These are phyloP conservation scores for Porites rus DNA, from an alignment of 92 coral and sea anemone genomes.

Conservation along the genomic window DNA sequence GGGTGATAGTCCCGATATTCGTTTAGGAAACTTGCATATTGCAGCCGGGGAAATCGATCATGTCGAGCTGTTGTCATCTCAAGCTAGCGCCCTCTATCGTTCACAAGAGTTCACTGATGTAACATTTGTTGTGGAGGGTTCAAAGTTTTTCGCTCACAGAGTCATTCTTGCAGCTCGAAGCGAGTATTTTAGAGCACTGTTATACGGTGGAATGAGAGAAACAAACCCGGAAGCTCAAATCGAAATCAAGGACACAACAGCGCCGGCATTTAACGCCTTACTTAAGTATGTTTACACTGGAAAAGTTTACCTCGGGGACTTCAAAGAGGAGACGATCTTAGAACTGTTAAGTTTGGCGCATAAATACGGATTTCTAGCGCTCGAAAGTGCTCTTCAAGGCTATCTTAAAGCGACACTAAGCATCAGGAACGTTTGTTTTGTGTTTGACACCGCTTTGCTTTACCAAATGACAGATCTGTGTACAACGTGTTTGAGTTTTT, in stretches of 20 bases:
- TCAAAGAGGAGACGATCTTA: slow-evolving; percentile 82
- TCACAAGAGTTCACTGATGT: slow-evolving; percentile 94
- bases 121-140: slow-evolving; percentile 88
- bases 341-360: slow-evolving; percentile 94
- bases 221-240: slow-evolving; percentile 92
- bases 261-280: slow-evolving; percentile 87
- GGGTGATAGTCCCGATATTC: slow-evolving; percentile 85
- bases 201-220: slow-evolving; percentile 98
- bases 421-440: slow-evolving; percentile 78
- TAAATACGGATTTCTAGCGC: slow-evolving; percentile 95
- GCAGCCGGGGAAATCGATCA: slow-evolving; percentile 94
- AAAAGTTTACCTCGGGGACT: slow-evolving; percentile 82
- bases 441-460: slow-evolving; percentile 86
- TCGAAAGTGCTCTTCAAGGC: slow-evolving; percentile 98
- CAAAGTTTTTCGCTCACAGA: slow-evolving; percentile 87
- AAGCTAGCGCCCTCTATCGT: slow-evolving; percentile 83
- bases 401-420: slow-evolving; percentile 85
- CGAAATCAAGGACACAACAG: slow-evolving; percentile 85
- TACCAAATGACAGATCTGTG: slow-evolving; percentile 87
- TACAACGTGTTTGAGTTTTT: slow-evolving; percentile 83
- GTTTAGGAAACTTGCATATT: slow-evolving; percentile 54
- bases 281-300: slow-evolving; percentile 93
- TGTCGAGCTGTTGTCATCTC: slow-evolving; percentile 95
- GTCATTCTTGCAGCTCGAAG: slow-evolving; percentile 94
- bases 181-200: slow-evolving; percentile 94